Base-by-base conservation (phyloP, 2,888 invertebrate species). In the Drosophila antonietae region DNA sequence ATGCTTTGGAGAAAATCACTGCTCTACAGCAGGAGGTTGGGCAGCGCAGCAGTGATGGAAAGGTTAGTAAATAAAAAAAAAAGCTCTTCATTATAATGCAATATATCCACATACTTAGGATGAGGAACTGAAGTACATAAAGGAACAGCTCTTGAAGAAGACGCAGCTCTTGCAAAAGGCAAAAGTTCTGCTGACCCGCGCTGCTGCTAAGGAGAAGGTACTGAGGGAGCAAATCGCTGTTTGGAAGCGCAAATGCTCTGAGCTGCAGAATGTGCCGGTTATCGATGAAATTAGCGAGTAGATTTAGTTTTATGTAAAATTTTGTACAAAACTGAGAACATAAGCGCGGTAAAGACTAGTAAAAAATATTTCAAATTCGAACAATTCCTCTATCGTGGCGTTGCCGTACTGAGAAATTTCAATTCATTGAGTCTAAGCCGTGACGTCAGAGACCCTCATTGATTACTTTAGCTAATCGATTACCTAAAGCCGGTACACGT, bases 141-240 rank as follows among this genome's bases (percentile, higher is more conserved):
- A 93, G 80, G 93, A 93, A 20, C 95, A 95, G 82, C 90, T 95
- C 14, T 86, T 91, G 33, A 94, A 95, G 55, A 96, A 95, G 87
- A 93, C 94, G 1, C 94, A 94, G 72, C 91, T 95, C 31, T 84
- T 95, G 71, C 94, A 94, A 75, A 95, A 94, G 90, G 95, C 95
- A 1, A 95, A 95, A 91, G 93, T 94, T 14, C 90, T 95, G 56
- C 85, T 95, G 57, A 94, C 95, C 46, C 93, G 94, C 59, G 95
- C 95, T 7, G 95, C 95, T 1, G 93, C 94, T 12, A 95, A 95
- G 83, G 95, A 95, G 82, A 95, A 95, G 81, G 92, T 93, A 15
- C 92, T 95, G 44, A 93, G 95, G 35, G 94, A 95, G 79, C 94
- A 95, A 73, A 65, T 93, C 1, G 69, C 85, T 8, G 67, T 91